phyloP scores from a whole-genome alignment of 2,888 invertebrate genomes.

The Rhogogaster chlorosoma region DNA sequence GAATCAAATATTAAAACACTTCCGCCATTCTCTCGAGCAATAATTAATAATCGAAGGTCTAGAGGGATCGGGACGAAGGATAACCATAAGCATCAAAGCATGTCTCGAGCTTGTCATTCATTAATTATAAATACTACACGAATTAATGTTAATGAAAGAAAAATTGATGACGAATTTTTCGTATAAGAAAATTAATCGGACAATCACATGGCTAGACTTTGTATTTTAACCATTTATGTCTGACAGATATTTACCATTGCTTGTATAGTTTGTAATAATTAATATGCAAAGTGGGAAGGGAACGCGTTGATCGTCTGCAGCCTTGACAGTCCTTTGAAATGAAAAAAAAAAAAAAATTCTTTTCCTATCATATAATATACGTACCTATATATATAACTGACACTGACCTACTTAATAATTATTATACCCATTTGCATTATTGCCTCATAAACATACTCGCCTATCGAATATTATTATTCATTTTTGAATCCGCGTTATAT shows the following conservation, averaged over 20 bases:
- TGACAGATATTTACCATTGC: background rate
- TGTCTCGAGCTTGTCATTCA: background rate
- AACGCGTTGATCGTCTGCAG: background rate
- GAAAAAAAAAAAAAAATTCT: too few relatives aligned
- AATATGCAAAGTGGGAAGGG: conserved; percentile 4
- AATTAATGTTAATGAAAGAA: background rate
- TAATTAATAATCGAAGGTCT: conserved; percentile 4
- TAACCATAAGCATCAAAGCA: background rate
- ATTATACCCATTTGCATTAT: conserved; percentile 17
- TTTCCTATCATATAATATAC: background rate
- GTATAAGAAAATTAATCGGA: background rate
- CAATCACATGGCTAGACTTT: too few relatives aligned
- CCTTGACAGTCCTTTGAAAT: conserved; percentile 32
- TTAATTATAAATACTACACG: background rate
- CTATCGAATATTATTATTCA: background rate
- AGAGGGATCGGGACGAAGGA: conserved; percentile 2
- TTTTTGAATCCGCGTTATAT: background rate
- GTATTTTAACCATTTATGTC: too few relatives aligned
- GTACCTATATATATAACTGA: background rate
- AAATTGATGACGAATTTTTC: background rate
- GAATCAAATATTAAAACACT: background rate
- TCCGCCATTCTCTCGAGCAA: conserved; percentile 22
- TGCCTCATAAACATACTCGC: background rate
- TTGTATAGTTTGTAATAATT: background rate
- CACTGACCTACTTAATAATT: conserved; percentile 16